Conservation (phyloP, 2,888 invertebrate genomes). For the Lobophora halterata region DNA sequence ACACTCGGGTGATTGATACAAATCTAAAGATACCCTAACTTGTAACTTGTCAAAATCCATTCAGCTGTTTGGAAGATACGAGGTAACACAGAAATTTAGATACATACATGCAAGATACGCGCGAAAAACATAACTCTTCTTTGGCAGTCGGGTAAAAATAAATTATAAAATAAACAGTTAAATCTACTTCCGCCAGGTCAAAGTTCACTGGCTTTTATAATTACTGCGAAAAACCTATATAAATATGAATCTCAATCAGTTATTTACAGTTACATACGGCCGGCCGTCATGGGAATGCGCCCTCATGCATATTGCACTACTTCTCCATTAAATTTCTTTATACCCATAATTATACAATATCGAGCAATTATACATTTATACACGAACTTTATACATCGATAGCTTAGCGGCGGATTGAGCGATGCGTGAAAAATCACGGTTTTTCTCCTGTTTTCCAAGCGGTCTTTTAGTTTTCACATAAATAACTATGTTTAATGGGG, state of each 20-base stretch:
- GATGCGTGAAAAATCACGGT: conserved; percentile 27
- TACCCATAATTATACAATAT: conserved; percentile 50
- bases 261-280: conserved; percentile 57
- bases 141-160: too few species aligned
- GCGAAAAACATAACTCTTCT: too few species aligned
- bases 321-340: conserved; percentile 46
- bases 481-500: too few species aligned
- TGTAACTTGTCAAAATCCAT: too few species aligned
- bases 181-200: too few species aligned
- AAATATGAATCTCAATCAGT: conserved; percentile 65
- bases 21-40: too few species aligned
- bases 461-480: too few species aligned
- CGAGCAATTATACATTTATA: conserved; percentile 35
- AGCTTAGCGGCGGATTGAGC: conserved; percentile 18
- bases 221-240: conserved; percentile 54
- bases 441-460: conserved; percentile 7
- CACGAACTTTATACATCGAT: conserved; percentile 27
- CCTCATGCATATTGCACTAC: conserved; percentile 77
- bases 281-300: conserved; percentile 67
- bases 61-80: too few species aligned
- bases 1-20: too few species aligned
- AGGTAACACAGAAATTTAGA: too few species aligned
- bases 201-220: conserved; percentile 59
- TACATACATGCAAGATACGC: too few species aligned
- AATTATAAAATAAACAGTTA: too few species aligned